Base-by-base conservation (phyloP, 2,888 invertebrate species). In the Luperina testacea region DNA sequence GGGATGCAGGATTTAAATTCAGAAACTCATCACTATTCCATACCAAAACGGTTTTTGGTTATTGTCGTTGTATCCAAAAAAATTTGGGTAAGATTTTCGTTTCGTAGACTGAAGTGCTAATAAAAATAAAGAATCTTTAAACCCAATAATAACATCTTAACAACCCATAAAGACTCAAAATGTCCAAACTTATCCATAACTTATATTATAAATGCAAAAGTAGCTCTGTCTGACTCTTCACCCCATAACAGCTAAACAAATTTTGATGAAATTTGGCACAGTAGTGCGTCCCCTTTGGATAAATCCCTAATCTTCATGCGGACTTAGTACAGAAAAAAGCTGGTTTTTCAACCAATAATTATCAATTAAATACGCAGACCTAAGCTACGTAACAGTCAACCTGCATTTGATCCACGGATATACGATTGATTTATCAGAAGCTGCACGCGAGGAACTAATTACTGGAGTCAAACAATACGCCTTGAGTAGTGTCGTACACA, bases 381-480 rank as follows among this genome's bases (percentile, higher is more conserved):
- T 72, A 69, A 78, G 61, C 70, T 63, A 73, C 45, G 72, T 64
- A 75, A 63, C 27, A 59, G 13, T 17, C 24, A 42, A 48, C 13
- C 71, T 86, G 59, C 53, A 64, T 80, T 70, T 72, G 73, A 87
- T 80, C 65, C 57, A 42, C n/a, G 61, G 74, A 79, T 79, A 69
- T 72, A 53, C 77, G 81, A 89, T 87, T 88, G 86, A 88, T 91
- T 87, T 86, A 86, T 83, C 82, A 80, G 79, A 78, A 27, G 59
- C 32, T 42, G 63, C 78, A 88, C 84, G 79, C 87, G 69, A 81
- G 45, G 79, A 84, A 88, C 87, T 90, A 90, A 91, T 91, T 90
- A 91, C 87, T 83, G 59, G 65, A 81, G 84, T 78, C 76, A 84
- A 86, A 91, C 90, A 88, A 88, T 85, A 86, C 70, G 64, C 71